phyloP scores from a whole-genome alignment of 2,888 invertebrate species.

The Nemapogon koenigi region DNA sequence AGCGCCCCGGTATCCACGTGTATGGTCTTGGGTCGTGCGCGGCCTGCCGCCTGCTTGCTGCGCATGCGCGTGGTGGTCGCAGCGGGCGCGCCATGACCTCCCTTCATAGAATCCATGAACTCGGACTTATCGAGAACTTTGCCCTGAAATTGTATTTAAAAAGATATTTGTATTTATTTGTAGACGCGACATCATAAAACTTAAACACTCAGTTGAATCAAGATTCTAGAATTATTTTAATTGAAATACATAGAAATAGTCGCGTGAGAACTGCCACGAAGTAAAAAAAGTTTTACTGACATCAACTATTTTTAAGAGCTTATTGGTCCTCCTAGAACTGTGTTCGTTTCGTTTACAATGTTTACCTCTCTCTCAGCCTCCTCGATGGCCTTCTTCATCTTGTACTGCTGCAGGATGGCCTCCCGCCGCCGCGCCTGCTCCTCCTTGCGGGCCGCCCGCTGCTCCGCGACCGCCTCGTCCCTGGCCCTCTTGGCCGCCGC shows the following conservation, averaged over 20 bases:
- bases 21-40: conserved; percentile 89
- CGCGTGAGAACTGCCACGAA: too few species aligned
- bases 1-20: conserved; percentile 85
- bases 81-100: conserved; percentile 49
- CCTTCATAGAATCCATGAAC: conserved; percentile 41
- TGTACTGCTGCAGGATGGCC: conserved; percentile 90
- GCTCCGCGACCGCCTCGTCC: conserved; percentile 78
- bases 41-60: conserved; percentile 66
- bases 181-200: too few species aligned
- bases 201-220: too few species aligned
- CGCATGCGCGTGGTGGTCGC: conserved; percentile 64
- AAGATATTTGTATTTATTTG: too few species aligned
- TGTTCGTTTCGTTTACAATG: too few species aligned
- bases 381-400: conserved; percentile 91
- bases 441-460: conserved; percentile 75
- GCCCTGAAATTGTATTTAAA: conserved; percentile 73
- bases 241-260: too few species aligned
- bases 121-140: conserved; percentile 76
- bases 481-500: conserved; percentile 76
- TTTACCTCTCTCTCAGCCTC: conserved; percentile 85
- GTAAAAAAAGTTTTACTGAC: too few species aligned
- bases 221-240: too few species aligned
- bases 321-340: too few species aligned
- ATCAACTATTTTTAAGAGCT: too few species aligned
- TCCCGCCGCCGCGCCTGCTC: conserved; percentile 89